Base-by-base conservation (phyloP, 2,888 invertebrate species). In the Tipula lateralis region DNA sequence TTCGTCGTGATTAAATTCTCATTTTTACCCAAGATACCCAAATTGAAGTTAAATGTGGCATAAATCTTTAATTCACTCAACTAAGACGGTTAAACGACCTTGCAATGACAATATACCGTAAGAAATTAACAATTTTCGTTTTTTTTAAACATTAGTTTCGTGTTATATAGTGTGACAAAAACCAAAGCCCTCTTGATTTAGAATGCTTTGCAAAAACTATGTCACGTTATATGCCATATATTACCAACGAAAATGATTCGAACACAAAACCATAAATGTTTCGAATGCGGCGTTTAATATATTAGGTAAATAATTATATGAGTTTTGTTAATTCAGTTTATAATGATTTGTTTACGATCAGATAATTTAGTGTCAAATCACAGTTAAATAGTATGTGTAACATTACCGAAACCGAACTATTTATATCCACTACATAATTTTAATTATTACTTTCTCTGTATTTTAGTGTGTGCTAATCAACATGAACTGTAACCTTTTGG, bases 71-170 rank as follows among this genome's bases (percentile, higher is more conserved):
- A 66, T 66, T 66, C 66, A 66, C 24, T 66, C 24, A 66, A 24
- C 66, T 66, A 66, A 66, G 66, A 66, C 66, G 24, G 24, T 24
- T 66, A 66, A 66, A 66, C 66, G 66, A 66, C 66, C 66, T 66
- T 66, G 66, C 66, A 24, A 66, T 66, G n/a, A 16, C 44, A 50
- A 50, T 16, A 50, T 7, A 50, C 5, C 66, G 1, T 9, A 9
- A 7, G 66, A 24, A 66, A 66, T 66, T 66, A 66, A 66, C n/a
- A 66, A 66, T 24, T 66, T 66, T 66, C 66, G 66, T 6, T 66
- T 66, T 44, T 66, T 66, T 24, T 66, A 66, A n/a, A n/a, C n/a
- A n/a, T n/a, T n/a, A n/a, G n/a, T 24, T 66, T 66, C 9, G 24
- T 24, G 19, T 66, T 66, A 39, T 50, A 13, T 50, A 50, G 44